Evolutionary conservation across 92 coral and sea anemone species (phyloP).

Genomic region (Zoanthus solanderi): DNA sequence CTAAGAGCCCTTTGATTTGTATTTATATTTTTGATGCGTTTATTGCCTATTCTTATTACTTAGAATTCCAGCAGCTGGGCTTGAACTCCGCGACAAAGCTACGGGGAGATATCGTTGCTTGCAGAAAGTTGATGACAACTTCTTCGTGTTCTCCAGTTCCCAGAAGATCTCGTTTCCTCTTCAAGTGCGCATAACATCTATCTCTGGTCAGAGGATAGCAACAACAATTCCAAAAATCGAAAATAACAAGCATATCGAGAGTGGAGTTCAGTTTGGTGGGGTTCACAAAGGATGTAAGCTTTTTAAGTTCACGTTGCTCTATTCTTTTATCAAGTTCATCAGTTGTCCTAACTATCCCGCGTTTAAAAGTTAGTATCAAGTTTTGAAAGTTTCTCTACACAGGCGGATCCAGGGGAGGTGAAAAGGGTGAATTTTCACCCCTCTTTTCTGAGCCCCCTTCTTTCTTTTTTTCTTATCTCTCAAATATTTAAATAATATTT

Average conservation of each 20-base stretch:
- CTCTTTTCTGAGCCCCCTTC: conserved; percentile 26
- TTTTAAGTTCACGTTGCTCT: background rate
- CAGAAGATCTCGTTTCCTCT: background rate
- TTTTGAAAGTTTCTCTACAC: too few relatives aligned
- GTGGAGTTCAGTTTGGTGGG: conserved; percentile 51
- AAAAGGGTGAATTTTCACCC: conserved; percentile 28
- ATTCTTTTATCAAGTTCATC: too few relatives aligned
- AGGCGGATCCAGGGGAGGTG: conserved; percentile 19
- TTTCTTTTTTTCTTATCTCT: conserved; percentile 27
- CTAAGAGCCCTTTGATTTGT: too few relatives aligned
- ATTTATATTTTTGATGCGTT: too few relatives aligned
- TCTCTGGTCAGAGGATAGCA: conserved; percentile 28
- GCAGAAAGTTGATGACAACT: conserved; percentile 22
- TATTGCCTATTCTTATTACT: background rate
- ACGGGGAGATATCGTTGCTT: conserved; percentile 18
- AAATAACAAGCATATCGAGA: conserved; percentile 3
- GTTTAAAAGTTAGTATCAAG: too few relatives aligned
- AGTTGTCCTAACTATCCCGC: too few relatives aligned
- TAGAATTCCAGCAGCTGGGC: conserved; percentile 42
- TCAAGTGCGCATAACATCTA: conserved; percentile 22
- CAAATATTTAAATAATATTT: conserved; percentile 26
- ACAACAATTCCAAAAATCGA: background rate
- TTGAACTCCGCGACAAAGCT: conserved; percentile 2
- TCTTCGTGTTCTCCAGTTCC: background rate
- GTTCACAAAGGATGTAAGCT: conserved; percentile 28